phyloP scores from a whole-genome alignment of 1,140 invertebrate species.

The Mactra quadrangularis region DNA sequence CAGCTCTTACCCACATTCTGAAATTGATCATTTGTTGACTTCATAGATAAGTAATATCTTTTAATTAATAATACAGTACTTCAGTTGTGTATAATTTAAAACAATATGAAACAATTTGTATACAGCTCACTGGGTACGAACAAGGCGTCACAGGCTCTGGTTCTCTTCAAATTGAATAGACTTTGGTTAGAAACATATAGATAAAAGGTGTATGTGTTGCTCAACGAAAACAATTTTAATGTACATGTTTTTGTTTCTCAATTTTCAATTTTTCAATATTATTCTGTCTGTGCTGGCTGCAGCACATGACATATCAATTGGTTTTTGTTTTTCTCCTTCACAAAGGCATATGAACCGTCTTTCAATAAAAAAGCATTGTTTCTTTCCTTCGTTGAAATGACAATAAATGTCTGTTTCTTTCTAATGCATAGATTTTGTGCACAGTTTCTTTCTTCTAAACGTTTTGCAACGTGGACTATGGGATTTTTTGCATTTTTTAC shows the following conservation, averaged over 20 bases:
- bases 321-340: conserved; percentile 18
- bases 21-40: neutral
- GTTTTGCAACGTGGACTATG: conserved; percentile 72
- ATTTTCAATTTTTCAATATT: conserved; percentile 6
- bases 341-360: conserved; percentile 15
- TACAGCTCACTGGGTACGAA: neutral
- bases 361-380: conserved; percentile 48
- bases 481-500: conserved; percentile 68
- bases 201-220: too few species aligned
- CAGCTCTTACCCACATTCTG: conserved; percentile 49
- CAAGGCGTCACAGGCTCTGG: neutral
- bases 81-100: neutral
- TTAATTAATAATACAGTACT: too few species aligned
- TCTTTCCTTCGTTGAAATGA: conserved; percentile 17
- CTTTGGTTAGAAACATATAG: neutral
- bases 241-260: neutral
- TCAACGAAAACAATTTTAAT: conserved; percentile 42
- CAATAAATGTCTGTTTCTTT: neutral
- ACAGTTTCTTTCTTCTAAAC: conserved; percentile 64
- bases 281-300: neutral
- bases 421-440: neutral
- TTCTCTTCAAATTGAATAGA: neutral
- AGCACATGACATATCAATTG: conserved; percentile 34
- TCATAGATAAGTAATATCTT: neutral
- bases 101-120: neutral